Conservation (phyloP, 1,140 invertebrate species). For the Callitettix versicolor region DNA sequence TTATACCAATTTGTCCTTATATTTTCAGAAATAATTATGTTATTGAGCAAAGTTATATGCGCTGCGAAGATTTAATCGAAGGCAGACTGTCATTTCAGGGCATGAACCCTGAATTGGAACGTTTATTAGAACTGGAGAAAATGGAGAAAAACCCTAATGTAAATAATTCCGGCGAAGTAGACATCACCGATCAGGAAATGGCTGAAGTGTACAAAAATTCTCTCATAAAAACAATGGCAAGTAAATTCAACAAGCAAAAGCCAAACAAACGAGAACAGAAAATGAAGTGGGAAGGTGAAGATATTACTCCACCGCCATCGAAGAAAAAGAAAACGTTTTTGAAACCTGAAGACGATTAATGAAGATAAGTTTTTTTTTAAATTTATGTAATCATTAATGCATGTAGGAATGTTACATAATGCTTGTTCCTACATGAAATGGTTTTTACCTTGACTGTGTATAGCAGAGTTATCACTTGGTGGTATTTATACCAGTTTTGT, state of each 20-base stretch:
- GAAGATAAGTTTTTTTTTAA: not conserved
- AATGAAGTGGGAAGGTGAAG: not conserved
- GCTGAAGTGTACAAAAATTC: conserved; percentile 35
- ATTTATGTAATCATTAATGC: too few relatives aligned
- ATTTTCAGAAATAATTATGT: conserved; percentile 53
- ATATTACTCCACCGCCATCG: conserved; percentile 21
- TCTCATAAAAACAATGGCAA: conserved; percentile 34
- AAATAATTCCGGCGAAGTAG: conserved; percentile 33
- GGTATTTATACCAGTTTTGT: too few relatives aligned
- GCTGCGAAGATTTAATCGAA: conserved; percentile 62
- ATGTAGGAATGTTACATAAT: too few relatives aligned
- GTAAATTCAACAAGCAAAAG: conserved; percentile 32
- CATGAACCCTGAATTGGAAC: conserved; percentile 81
- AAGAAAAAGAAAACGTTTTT: conserved; percentile 32
- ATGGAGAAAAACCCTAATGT: conserved; percentile 34
- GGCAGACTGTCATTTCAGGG: conserved; percentile 77
- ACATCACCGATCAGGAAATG: conserved; percentile 62
- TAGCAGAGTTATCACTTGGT: too few relatives aligned
- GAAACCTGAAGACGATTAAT: conserved; percentile 28
- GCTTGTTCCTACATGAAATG: too few relatives aligned
- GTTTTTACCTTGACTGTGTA: too few relatives aligned
- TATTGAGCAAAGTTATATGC: conserved; percentile 62
- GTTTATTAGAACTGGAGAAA: conserved; percentile 46
- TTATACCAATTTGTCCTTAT: too few relatives aligned
- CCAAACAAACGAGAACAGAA: conserved; percentile 26